Conservation (phyloP, 2,797 vertebrate species). For the Falco berigora region DNA sequence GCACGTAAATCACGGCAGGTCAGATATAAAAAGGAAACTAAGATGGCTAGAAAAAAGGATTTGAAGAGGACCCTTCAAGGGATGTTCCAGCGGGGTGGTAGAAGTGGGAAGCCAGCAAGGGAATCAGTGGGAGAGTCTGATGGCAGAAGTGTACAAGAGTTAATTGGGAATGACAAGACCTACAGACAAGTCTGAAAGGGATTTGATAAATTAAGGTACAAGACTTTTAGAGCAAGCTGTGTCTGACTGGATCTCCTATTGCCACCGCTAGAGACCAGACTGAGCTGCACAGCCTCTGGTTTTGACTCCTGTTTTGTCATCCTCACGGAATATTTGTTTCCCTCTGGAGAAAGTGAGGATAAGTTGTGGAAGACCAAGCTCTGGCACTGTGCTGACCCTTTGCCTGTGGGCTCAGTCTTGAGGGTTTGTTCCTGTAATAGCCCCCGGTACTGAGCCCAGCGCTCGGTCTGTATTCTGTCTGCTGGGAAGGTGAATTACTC, state of each 20-base stretch:
- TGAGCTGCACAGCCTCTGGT: not conserved
- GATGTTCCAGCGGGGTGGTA: too few species aligned
- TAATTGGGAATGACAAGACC: not conserved
- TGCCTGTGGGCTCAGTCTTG: not conserved
- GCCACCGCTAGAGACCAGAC: fast-evolving
- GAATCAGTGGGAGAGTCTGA: not conserved
- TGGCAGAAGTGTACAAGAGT: not conserved
- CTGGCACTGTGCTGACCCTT: not conserved
- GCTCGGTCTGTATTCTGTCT: not conserved
- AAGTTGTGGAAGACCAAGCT: not conserved
- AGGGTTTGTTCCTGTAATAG: not conserved
- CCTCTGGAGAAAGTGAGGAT: not conserved
- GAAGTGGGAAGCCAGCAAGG: not conserved
- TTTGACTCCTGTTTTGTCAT: not conserved
- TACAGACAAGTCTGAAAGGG: not conserved
- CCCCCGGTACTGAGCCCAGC: fast-evolving
- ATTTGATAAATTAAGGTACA: not conserved
- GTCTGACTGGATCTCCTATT: not conserved
- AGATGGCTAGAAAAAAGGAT: not conserved
- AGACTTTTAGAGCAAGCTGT: not conserved
- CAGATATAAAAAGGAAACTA: not conserved
- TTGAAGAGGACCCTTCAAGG: not conserved
- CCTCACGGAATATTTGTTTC: fast-evolving
- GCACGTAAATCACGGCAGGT: not conserved
- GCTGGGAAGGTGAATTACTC: not conserved